Base-by-base conservation (phyloP, 2,113 vertebrate species). In the Myocastor coypus region DNA sequence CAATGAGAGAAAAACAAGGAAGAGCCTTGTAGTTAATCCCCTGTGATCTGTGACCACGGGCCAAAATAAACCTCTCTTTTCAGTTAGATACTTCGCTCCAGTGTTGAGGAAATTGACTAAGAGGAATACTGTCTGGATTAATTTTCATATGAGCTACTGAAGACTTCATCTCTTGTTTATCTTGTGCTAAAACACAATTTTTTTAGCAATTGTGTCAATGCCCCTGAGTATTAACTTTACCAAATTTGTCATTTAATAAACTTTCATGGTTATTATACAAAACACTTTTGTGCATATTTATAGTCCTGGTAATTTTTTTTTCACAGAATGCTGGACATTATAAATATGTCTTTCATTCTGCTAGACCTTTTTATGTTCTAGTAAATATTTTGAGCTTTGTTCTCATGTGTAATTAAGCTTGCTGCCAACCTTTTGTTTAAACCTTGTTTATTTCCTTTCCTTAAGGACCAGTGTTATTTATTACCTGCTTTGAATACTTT, bases 111-210 rank as follows among this genome's bases (percentile, higher is more conserved):
- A 77, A 77, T 3, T 30, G 42, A 77, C 42, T 16, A 77, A 28
- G 42, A 8, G 22, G 7, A 30, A 50, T 20, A 24, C 10, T 20
- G 84, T 42, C 28, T 22, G 37, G 55, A 73, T 22, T 16, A 50
- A 37, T 87, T 88, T 95, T 77, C 22, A 57, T 46, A 50, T 61
- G 55, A 83, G 55, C 28, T 55, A 69, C 69, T 88, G 10, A 52
- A 90, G 52, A 91, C 88, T 85, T 93, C 77, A 83, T 61, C 37
- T 81, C 87, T 92, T 32, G 8, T 64, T 34, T 50, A 68, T 13
- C 7, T 91, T 61, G 64, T 26, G n/a, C 64, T 17, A 86, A 63
- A 57, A 86, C 37, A 69, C 82, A 86, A 68, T 77, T 59, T 59
- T 82, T 85, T 82, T 52, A 86, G 22, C 16, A 73, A 87, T 3